Evolutionary conservation across 1,140 invertebrate species (phyloP), one percentile per base, ranked within the genome.

Genomic region (Drosophila azteca): DNA sequence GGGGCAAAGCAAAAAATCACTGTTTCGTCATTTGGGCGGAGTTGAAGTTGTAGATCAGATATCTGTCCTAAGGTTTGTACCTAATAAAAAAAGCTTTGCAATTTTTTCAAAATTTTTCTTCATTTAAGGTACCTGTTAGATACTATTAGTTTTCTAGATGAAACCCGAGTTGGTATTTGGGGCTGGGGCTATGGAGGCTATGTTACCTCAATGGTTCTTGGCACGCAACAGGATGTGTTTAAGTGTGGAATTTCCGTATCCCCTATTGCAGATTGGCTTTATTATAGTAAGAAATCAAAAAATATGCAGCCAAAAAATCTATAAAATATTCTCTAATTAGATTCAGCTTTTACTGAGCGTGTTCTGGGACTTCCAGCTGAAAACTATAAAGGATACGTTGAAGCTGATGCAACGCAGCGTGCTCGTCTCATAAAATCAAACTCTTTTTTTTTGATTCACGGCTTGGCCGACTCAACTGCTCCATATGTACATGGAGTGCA

Each of bases 101-200:
- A 22, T 1, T 35, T 41, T 15, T 24, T 9, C 11, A 13, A 8
- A 29, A 9, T 24, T 5, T 6, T 71, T 71, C 53, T 22, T 92
- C 22, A 91, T 95, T 26, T 9, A 91, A 96, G 95, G 88, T 95
- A 97, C 92, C 94, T 98, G 68, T 92, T 97, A 78, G 95, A 97
- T 45, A 95, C 94, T 13, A 93, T 96, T 64, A 96, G 96, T 85
- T 98, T 96, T 92, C 93, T 99, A 74, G 97, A 99, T 90, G 94
- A 95, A 75, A 95, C 95, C 2, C 94, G 96, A 66, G 96, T 98
- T 35, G 97, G 96, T 1, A 95, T 99, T 48, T 98, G 97, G 97
- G 98, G 98, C n/a, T 97, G 97, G 97, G 97, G 97, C n/a, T 98
- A 98, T 92, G 97, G 97, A 8, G 98, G 97, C 1, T 99, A 97